These are phyloP conservation scores for Panzeria rudis DNA, from an alignment of 2,888 invertebrate genomes.

Conservation along the genomic window DNA sequence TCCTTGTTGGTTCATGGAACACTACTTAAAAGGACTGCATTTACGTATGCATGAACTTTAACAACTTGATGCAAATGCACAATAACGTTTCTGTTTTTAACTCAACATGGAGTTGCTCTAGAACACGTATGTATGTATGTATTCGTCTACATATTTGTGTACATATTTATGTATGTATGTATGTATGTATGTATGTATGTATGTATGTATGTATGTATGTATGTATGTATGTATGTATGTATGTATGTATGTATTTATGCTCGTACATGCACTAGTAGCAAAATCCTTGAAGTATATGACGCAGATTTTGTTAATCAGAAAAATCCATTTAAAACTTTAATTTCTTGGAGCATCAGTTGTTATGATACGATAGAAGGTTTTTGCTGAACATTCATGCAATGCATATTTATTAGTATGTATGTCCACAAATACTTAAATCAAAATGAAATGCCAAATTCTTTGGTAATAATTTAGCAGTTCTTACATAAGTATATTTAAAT, in stretches of 20 bases:
- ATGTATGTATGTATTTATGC: background rate
- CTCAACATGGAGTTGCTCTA: background rate
- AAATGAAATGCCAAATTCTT: background rate
- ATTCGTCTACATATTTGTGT: background rate
- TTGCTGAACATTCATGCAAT: background rate
- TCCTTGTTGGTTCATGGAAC: conserved; percentile 23
- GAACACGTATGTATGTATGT: background rate
- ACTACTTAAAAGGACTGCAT: conserved; percentile 53
- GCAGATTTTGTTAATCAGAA: conserved; percentile 51
- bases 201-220: background rate
- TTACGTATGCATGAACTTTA: conserved; percentile 57
- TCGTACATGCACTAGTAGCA: background rate
- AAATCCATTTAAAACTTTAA: conserved; percentile 30
- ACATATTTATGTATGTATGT: background rate
- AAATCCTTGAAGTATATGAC: conserved; percentile 59
- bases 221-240: background rate
- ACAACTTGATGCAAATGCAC: background rate
- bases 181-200: background rate
- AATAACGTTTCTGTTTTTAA: background rate
- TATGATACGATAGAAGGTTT: background rate
- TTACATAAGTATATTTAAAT: no score
- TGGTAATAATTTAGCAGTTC: no score
- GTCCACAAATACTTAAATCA: background rate
- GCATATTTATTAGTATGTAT: no score
- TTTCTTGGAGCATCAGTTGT: conserved; percentile 9